Evolutionary conservation across 2,797 vertebrate species (phyloP).

Genomic region (Ctenopoma multispine): DNA sequence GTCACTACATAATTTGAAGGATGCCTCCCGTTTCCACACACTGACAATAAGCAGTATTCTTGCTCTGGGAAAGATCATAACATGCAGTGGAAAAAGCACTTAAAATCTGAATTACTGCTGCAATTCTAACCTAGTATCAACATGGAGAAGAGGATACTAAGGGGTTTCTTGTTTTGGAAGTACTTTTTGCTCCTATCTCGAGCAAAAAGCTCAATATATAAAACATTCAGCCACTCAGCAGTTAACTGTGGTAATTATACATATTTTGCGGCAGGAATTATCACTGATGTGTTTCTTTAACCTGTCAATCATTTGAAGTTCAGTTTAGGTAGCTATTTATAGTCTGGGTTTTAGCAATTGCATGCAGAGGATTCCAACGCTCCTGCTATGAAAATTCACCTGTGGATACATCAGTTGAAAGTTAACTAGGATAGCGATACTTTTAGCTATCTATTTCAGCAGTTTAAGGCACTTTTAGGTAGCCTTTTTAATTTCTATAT

Average conservation of each 20-base stretch:
- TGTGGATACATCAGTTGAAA: no score
- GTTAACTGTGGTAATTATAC: background rate
- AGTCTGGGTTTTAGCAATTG: background rate
- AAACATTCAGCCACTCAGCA: background rate
- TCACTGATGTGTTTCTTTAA: no score
- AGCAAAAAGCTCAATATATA: background rate
- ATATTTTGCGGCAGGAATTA: background rate
- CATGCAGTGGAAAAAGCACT: conserved; percentile 53
- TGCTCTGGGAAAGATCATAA: conserved; percentile 71
- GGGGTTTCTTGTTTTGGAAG: conserved; percentile 36
- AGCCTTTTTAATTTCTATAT: no score
- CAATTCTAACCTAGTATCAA: conserved; percentile 6
- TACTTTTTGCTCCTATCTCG: background rate
- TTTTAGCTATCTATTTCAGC: no score
- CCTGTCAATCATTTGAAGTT: background rate
- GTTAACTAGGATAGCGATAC: no score
- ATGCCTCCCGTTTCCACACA: conserved; percentile 47
- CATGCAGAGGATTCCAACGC: no score
- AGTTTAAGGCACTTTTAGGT: no score
- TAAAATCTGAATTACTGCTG: conserved; percentile 31
- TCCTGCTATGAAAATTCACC: background rate
- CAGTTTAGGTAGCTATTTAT: background rate
- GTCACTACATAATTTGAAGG: conserved; percentile 38
- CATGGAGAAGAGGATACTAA: conserved; percentile 42
- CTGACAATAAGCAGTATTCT: conserved; percentile 41